Percentiles rank a stretch among this genome's conserved stretches.
These are phyloP conservation scores for Hypomecis punctinalis DNA, from an alignment of 2,888 invertebrate species.

Conservation along the genomic window DNA sequence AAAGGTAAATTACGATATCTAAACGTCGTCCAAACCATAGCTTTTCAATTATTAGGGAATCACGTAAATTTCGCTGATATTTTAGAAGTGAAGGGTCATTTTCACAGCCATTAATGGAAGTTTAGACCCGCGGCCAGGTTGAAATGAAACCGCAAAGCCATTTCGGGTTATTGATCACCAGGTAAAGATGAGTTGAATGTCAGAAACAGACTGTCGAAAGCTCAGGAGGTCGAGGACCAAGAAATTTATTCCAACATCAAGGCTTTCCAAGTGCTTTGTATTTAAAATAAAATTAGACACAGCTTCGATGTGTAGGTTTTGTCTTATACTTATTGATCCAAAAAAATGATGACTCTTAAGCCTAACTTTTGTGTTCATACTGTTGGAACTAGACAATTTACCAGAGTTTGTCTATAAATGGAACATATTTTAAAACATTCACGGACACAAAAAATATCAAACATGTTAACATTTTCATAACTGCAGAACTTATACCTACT, in stretches of 20 bases:
- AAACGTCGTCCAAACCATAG: neutral
- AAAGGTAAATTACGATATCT: neutral
- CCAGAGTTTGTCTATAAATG: too few relatives aligned
- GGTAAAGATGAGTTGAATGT: conserved; percentile 28
- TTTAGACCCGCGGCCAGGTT: conserved; percentile 4
- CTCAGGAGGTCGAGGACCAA: neutral
- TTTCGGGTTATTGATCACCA: conserved; percentile 27
- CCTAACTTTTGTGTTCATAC: too few relatives aligned
- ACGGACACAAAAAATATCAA: too few relatives aligned
- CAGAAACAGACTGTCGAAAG: conserved; percentile 26
- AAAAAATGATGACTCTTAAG: too few relatives aligned
- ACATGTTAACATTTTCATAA: too few relatives aligned
- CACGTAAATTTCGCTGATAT: conserved; percentile 25
- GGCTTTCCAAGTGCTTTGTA: neutral
- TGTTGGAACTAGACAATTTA: too few relatives aligned
- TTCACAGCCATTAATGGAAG: conserved; percentile 23
- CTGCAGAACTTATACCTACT: too few relatives aligned
- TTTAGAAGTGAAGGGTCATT: conserved; percentile 22
- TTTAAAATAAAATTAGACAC: too few relatives aligned
- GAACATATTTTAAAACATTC: too few relatives aligned
- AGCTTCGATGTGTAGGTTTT: too few relatives aligned
- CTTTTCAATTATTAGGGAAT: conserved; percentile 1
- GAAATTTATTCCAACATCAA: neutral
- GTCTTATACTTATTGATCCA: too few relatives aligned
- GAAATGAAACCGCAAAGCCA: conserved; percentile 35